A percentile compares a stretch with the other conserved stretches of the same genome.
Evolutionary conservation across 2,113 vertebrate species (phyloP).

Genomic region (Nycticorax nycticorax): DNA sequence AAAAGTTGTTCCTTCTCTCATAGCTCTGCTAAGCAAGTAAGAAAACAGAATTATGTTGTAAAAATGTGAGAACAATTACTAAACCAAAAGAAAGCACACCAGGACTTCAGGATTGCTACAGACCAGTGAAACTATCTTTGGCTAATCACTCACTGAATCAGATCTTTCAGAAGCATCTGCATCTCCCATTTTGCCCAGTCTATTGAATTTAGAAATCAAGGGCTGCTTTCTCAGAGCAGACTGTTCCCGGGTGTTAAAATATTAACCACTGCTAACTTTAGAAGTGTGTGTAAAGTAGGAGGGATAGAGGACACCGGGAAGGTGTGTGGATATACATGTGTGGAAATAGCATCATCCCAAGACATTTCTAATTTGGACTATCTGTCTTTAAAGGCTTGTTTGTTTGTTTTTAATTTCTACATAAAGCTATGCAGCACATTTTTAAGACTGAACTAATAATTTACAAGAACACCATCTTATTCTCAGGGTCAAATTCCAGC

Average conservation of each 20-base stretch:
- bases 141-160: too few relatives aligned
- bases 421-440: not conserved
- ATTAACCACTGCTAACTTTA: not conserved
- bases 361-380: not conserved
- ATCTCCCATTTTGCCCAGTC: not conserved
- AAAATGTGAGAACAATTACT: not conserved
- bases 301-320: not conserved
- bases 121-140: not conserved
- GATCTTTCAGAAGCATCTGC: not conserved
- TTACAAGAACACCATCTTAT: not conserved
- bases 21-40: not conserved
- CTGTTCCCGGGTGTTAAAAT: not conserved
- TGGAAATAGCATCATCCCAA: fast-evolving
- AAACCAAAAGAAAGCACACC: not conserved
- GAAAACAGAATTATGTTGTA: not conserved
- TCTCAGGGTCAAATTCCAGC: not conserved
- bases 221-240: not conserved
- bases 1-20: not conserved
- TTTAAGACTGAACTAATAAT: not conserved
- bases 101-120: not conserved
- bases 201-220: not conserved
- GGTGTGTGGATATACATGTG: not conserved
- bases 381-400: too few relatives aligned
- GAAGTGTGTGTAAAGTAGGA: not conserved
- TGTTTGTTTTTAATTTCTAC: not conserved